Conservation (phyloP, 1,140 invertebrate genomes). For the Eufriesea mexicana region DNA sequence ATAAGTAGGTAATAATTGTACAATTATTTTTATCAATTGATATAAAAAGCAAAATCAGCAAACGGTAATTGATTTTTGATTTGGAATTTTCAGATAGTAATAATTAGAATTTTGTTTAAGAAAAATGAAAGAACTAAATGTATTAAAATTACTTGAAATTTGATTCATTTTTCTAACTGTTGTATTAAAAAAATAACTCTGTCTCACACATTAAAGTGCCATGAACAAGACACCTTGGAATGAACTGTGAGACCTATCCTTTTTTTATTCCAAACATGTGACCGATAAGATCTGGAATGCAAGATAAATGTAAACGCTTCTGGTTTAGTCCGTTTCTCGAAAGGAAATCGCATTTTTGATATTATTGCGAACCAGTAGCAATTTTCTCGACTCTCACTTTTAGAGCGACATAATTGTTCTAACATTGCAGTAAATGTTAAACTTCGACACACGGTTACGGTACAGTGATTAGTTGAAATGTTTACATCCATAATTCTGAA, state of each 20-base stretch:
- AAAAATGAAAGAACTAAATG: neutral
- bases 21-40: neutral
- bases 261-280: neutral
- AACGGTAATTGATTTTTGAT: neutral
- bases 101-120: neutral
- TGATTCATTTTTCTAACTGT: neutral
- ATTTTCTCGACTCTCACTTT: neutral
- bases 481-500: neutral
- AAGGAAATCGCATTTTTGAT: neutral
- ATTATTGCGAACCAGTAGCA: neutral
- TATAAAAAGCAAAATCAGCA: neutral
- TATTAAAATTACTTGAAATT: neutral
- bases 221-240: neutral
- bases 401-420: neutral
- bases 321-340: neutral
- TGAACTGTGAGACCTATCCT: slow-evolving; percentile 1
- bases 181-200: neutral
- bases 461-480: neutral
- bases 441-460: neutral
- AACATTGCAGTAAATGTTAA: neutral
- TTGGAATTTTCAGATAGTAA: neutral
- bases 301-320: neutral
- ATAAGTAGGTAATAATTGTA: neutral
- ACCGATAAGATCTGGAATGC: neutral
- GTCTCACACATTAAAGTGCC: neutral